These are phyloP conservation scores for Pluvianellus socialis DNA, from an alignment of 2,113 vertebrate species.

Conservation along the genomic window DNA sequence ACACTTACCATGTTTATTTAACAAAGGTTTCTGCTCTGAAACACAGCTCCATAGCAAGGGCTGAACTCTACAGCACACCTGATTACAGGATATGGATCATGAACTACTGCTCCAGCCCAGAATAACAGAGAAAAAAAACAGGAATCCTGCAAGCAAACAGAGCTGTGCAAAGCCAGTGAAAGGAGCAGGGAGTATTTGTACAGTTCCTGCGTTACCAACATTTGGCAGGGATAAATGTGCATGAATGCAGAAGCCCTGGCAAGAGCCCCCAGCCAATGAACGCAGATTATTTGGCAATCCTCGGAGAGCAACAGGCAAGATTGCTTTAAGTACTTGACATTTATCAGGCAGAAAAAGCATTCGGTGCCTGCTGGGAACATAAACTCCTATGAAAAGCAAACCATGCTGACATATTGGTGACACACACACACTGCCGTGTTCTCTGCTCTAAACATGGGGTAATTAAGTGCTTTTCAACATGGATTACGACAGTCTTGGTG, in stretches of 20 bases:
- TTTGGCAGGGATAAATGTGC: constrained; percentile 3
- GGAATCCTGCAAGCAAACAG: neutral
- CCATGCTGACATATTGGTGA: neutral
- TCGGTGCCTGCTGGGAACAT: neutral
- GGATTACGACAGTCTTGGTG: neutral
- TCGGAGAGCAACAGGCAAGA: constrained; percentile 9
- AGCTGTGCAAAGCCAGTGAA: neutral
- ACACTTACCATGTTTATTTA: neutral
- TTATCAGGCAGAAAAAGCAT: constrained; percentile 40
- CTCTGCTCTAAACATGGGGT: neutral
- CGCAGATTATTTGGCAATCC: constrained; percentile 32
- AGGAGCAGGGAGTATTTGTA: neutral
- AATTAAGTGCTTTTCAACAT: constrained; percentile 28
- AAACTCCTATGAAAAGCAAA: constrained; percentile 34
- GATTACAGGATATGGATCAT: neutral
- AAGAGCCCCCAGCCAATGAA: constrained; percentile 16
- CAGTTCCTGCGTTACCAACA: neutral
- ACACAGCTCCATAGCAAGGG: neutral
- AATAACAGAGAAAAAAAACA: neutral
- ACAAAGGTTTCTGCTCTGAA: neutral
- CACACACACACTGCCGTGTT: neutral
- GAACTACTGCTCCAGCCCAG: neutral
- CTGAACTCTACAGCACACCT: neutral
- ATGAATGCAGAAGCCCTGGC: constrained; percentile 24
- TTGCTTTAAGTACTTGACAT: constrained; percentile 45